A percentile compares a stretch with the other conserved stretches of the same genome.
phyloP scores from a whole-genome alignment of 2,113 vertebrate species.

The Myotis brandtii region DNA sequence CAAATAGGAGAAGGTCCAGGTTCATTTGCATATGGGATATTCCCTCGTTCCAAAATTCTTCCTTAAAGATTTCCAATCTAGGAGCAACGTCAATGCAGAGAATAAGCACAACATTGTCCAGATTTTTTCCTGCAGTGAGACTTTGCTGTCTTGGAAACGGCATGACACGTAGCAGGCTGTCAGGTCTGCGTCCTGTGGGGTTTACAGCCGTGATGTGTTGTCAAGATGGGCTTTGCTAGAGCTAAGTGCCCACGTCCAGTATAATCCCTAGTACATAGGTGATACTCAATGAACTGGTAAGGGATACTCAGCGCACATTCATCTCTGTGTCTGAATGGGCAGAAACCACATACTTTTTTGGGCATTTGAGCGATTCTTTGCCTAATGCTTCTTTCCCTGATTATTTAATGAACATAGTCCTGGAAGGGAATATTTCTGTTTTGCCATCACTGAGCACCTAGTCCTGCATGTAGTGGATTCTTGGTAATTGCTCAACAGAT shows the following conservation, averaged over 20 bases:
- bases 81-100: background rate
- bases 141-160: background rate
- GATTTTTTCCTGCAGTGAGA: conserved; percentile 3
- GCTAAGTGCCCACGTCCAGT: background rate
- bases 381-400: background rate
- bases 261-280: background rate
- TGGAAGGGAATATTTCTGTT: background rate
- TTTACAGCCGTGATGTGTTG: background rate
- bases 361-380: background rate
- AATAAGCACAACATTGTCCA: background rate
- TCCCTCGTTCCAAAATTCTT: background rate
- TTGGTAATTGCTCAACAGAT: background rate
- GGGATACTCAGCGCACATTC: background rate
- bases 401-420: too few species aligned
- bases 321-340: background rate
- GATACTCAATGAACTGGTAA: background rate
- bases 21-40: background rate
- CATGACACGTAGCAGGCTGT: background rate
- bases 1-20: background rate
- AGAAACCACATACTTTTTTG: background rate
- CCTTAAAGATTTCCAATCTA: background rate
- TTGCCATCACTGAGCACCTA: background rate
- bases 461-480: background rate
- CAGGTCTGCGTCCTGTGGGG: background rate
- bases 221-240: conserved; percentile 5